These are phyloP conservation scores for Ceratitis capitata DNA, from an alignment of 1,140 invertebrate species.

Conservation along the genomic window DNA sequence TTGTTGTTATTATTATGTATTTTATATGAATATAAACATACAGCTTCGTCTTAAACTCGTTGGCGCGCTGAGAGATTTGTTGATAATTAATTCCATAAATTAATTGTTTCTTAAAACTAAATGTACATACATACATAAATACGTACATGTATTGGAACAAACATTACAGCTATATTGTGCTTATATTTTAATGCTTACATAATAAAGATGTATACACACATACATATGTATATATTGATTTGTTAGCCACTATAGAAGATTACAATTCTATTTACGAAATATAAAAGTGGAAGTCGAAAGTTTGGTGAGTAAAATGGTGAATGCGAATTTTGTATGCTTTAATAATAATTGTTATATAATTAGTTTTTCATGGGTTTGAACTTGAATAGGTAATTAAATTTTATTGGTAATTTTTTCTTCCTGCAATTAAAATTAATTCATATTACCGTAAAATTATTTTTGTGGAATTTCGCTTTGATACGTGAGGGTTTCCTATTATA, in stretches of 20 bases:
- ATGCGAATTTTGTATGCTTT: background rate
- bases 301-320: background rate
- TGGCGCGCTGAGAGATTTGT: background rate
- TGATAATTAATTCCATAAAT: slow-evolving; percentile 25
- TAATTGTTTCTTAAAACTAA: slow-evolving; percentile 4
- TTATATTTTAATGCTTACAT: background rate
- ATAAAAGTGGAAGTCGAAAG: background rate
- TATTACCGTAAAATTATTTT: background rate
- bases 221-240: background rate
- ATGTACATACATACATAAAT: too few relatives aligned
- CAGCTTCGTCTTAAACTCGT: slow-evolving; percentile 3
- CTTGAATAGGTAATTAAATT: background rate
- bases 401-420: background rate
- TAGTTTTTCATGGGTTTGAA: background rate
- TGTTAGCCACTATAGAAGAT: background rate
- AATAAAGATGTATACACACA: background rate
- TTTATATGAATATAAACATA: background rate
- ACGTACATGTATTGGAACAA: background rate
- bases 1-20: background rate
- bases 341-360: background rate
- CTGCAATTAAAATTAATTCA: background rate
- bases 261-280: background rate
- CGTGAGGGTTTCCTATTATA: too few relatives aligned
- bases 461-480: background rate
- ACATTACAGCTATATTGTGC: background rate